Percentiles rank a stretch among this genome's conserved stretches.
phyloP scores from a whole-genome alignment of 2,113 vertebrate species.

The Centropristis striata region DNA sequence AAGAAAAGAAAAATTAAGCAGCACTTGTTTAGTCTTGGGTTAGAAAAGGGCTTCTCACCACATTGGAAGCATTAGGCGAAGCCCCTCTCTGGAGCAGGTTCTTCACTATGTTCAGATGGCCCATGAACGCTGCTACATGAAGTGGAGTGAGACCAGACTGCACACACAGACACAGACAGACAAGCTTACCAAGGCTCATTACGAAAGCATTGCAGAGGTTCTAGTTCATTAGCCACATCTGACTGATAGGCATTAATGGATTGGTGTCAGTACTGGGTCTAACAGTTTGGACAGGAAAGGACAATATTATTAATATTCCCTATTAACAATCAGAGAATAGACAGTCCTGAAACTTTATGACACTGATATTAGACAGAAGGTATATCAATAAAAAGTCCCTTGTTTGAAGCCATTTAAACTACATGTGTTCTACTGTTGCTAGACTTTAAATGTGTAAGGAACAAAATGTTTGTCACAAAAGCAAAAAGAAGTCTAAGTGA shows the following conservation, averaged over 20 bases:
- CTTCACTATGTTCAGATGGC: slow-evolving; percentile 95
- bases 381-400: too few species aligned
- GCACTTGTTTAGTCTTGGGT: not conserved
- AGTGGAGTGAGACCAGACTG: slow-evolving; percentile 98
- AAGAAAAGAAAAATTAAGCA: not conserved
- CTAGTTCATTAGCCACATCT: not conserved
- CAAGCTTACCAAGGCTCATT: not conserved
- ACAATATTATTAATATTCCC: not conserved
- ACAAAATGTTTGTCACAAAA: not conserved
- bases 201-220: not conserved
- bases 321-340: not conserved
- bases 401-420: not conserved
- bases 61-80: slow-evolving; percentile 97
- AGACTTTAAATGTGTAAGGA: not conserved
- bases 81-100: slow-evolving; percentile 94
- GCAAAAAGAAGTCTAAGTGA: not conserved
- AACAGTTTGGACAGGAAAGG: not conserved
- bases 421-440: not conserved
- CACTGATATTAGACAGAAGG: not conserved
- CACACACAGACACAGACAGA: slow-evolving; percentile 38
- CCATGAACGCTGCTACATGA: slow-evolving; percentile 98
- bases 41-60: slow-evolving; percentile 87
- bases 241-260: not conserved
- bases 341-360: not conserved
- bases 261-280: not conserved